A percentile compares a stretch with the other conserved stretches of the same genome.
phyloP scores from a whole-genome alignment of 2,888 invertebrate species.

The Ormyrus nitidulus region DNA sequence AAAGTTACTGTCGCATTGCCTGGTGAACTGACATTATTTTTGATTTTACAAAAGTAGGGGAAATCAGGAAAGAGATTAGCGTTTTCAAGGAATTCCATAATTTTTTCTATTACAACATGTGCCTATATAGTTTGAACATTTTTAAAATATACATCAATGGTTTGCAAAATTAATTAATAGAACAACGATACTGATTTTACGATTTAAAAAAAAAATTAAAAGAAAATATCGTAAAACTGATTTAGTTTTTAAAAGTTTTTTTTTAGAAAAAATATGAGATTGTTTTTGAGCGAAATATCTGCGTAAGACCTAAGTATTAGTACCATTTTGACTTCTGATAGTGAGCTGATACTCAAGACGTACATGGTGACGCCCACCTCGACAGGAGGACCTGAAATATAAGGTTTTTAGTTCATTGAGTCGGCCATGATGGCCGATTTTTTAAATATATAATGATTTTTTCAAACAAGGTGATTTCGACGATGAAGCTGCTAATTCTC shows the following conservation, averaged over 20 bases:
- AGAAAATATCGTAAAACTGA: conserved; percentile 18
- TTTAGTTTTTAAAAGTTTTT: too few species aligned
- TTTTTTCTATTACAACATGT: neutral
- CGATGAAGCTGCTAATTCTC: conserved; percentile 39
- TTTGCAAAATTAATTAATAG: neutral
- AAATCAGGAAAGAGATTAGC: neutral
- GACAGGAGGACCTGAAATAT: conserved; percentile 84
- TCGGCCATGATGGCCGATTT: conserved; percentile 67
- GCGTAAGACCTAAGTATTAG: conserved; percentile 75
- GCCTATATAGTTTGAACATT: too few species aligned
- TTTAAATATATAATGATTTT: conserved; percentile 47
- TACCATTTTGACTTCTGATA: conserved; percentile 91
- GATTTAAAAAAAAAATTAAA: neutral
- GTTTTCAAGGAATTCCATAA: neutral
- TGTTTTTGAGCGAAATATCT: conserved; percentile 51
- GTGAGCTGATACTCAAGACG: conserved; percentile 88
- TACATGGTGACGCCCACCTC: conserved; percentile 89
- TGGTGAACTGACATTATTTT: neutral
- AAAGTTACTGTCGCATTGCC: neutral
- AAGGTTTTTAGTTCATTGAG: conserved; percentile 74
- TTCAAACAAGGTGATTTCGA: conserved; percentile 40
- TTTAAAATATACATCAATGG: neutral
- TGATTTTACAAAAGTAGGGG: neutral
- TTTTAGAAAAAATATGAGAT: neutral
- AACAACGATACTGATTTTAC: too few species aligned